These are phyloP conservation scores for Drosophila ercepeae DNA, from an alignment of 1,140 invertebrate species.

Conservation along the genomic window DNA sequence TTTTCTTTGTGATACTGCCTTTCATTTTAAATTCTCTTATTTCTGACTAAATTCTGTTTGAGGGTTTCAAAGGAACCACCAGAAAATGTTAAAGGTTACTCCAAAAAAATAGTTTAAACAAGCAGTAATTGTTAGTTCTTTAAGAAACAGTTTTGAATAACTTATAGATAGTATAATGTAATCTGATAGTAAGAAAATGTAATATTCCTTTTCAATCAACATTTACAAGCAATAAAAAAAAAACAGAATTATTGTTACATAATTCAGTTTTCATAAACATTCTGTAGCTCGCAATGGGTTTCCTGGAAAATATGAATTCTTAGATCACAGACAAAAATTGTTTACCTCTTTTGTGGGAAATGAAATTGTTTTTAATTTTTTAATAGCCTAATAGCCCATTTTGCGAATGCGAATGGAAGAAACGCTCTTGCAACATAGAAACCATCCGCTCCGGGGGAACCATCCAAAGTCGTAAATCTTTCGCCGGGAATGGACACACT, in stretches of 20 bases:
- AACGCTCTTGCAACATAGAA: neutral
- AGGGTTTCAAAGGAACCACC: too few species aligned
- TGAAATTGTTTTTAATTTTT: conserved; percentile 10
- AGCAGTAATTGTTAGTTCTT: too few species aligned
- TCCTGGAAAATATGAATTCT: neutral
- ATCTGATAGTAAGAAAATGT: too few species aligned
- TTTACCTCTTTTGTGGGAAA: conserved; percentile 4
- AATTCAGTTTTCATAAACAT: neutral
- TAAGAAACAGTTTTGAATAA: too few species aligned
- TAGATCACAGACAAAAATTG: conserved; percentile 22
- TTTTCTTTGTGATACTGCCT: neutral
- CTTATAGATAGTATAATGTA: too few species aligned
- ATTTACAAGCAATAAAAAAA: neutral
- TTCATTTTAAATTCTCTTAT: neutral
- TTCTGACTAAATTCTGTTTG: neutral
- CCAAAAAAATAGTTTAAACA: too few species aligned
- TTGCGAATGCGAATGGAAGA: conserved; percentile 18
- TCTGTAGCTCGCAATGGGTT: neutral
- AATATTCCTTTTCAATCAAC: neutral
- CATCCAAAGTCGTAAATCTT: conserved; percentile 17
- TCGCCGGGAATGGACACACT: conserved; percentile 60
- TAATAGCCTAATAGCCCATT: conserved; percentile 12
- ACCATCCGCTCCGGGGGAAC: neutral
- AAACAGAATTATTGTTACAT: neutral
- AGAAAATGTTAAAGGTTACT: too few species aligned